Conservation (phyloP, 2,888 invertebrate species). For the Aplocera efformata region DNA sequence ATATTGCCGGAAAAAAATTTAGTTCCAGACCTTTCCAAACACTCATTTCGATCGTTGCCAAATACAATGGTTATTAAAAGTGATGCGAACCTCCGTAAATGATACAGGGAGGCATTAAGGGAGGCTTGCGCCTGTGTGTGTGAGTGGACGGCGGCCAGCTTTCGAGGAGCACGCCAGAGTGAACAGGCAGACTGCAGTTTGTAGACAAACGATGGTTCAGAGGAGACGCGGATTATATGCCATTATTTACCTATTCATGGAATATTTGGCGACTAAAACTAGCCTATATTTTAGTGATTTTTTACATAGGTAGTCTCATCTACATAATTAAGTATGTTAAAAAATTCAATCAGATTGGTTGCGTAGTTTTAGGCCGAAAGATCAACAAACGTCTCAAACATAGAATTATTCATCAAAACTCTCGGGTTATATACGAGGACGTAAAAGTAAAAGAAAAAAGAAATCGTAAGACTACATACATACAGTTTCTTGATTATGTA, state of each 20-base stretch:
- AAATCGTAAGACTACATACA: too few species aligned
- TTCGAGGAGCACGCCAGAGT: slow-evolving; percentile 63
- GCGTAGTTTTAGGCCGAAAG: too few species aligned
- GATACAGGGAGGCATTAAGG: slow-evolving; percentile 32
- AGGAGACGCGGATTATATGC: slow-evolving; percentile 22
- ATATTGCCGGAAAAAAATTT: slow-evolving; percentile 20
- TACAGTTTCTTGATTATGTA: too few species aligned
- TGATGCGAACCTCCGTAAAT: slow-evolving; percentile 55
- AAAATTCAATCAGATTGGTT: too few species aligned
- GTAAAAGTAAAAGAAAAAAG: too few species aligned
- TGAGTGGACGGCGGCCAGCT: slow-evolving; percentile 73
- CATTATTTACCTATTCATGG: not conserved
- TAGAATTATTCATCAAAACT: too few species aligned
- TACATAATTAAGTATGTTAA: too few species aligned
- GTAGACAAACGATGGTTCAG: slow-evolving; percentile 39
- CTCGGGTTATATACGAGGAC: too few species aligned
- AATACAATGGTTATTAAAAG: slow-evolving; percentile 80
- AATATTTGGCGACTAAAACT: too few species aligned
- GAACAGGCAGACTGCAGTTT: slow-evolving; percentile 54
- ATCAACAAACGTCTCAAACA: too few species aligned
- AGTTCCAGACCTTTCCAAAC: slow-evolving; percentile 58
- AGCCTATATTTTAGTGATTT: too few species aligned
- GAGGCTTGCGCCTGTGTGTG: slow-evolving; percentile 42
- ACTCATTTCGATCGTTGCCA: slow-evolving; percentile 78
- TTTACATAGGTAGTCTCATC: too few species aligned